Evolutionary conservation across 2,113 vertebrate species (phyloP).

Genomic region (Scolopax mira): DNA sequence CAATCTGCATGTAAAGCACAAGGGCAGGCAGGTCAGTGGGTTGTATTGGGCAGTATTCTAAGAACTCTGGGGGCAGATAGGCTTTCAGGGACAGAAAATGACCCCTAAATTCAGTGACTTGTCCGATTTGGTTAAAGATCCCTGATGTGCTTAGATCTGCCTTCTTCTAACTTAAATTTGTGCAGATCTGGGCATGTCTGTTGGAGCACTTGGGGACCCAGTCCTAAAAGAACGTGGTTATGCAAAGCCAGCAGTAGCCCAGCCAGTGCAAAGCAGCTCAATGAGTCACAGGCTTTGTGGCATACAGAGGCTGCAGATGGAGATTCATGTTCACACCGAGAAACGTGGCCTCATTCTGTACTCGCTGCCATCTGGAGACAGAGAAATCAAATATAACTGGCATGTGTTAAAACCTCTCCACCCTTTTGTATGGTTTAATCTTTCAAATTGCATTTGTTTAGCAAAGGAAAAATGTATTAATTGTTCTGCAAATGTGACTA

Average conservation of each 20-base stretch:
- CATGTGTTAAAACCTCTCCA: constrained; percentile 15
- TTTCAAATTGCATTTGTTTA: constrained; percentile 48
- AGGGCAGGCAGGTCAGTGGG: neutral
- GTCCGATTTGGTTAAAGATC: neutral
- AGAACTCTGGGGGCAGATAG: neutral
- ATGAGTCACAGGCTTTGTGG: constrained; percentile 28
- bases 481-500: constrained; percentile 47
- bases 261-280: constrained; percentile 1
- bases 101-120: neutral
- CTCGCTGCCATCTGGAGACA: neutral
- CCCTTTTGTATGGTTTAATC: constrained; percentile 31
- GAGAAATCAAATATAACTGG: constrained; percentile 20
- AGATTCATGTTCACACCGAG: neutral
- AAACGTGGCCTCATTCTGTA: neutral
- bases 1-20: neutral
- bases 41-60: neutral
- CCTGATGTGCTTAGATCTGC: neutral
- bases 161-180: neutral
- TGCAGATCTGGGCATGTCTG: neutral
- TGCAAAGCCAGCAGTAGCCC: neutral
- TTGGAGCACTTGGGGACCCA: neutral
- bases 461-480: constrained; percentile 50
- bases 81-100: neutral
- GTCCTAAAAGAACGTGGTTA: neutral
- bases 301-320: constrained; percentile 4